These are phyloP conservation scores for Parotocinclus haroldoi DNA, from an alignment of 2,797 vertebrate species.

Conservation along the genomic window DNA sequence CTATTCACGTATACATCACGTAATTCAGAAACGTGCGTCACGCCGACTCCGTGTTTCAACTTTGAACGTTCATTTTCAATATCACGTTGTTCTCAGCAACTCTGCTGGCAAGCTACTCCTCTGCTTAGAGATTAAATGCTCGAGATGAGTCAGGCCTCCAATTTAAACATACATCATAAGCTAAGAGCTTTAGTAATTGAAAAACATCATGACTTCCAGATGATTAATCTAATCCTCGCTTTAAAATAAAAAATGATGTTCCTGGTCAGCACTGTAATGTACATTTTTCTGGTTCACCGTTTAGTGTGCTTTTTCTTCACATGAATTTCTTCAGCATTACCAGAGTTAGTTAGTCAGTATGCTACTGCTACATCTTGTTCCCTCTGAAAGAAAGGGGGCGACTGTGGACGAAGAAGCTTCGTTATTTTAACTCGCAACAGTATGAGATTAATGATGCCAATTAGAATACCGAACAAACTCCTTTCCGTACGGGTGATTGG, in stretches of 20 bases:
- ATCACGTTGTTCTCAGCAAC: constrained; percentile 22
- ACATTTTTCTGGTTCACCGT: too few species aligned
- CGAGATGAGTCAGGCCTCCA: constrained; percentile 6
- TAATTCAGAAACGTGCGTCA: constrained; percentile 3
- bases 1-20: too few species aligned
- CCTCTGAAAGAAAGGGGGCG: not conserved
- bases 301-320: not conserved
- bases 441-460: too few species aligned
- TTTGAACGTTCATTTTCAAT: constrained; percentile 25
- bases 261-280: not conserved
- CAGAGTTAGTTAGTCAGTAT: not conserved
- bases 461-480: too few species aligned
- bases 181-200: not conserved
- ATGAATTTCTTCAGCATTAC: not conserved
- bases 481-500: too few species aligned
- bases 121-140: constrained; percentile 18
- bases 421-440: not conserved
- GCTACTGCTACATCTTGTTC: not conserved
- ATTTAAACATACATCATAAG: constrained; percentile 4
- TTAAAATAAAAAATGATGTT: not conserved
- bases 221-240: not conserved
- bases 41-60: constrained; percentile 6
- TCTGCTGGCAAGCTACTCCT: constrained; percentile 16
- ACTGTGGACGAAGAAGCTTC: not conserved
- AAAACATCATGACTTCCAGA: not conserved